Percentiles rank a stretch among this genome's conserved stretches.
Evolutionary conservation across 2,797 vertebrate genomes (phyloP).

Genomic region (Bucorvus abyssinicus): DNA sequence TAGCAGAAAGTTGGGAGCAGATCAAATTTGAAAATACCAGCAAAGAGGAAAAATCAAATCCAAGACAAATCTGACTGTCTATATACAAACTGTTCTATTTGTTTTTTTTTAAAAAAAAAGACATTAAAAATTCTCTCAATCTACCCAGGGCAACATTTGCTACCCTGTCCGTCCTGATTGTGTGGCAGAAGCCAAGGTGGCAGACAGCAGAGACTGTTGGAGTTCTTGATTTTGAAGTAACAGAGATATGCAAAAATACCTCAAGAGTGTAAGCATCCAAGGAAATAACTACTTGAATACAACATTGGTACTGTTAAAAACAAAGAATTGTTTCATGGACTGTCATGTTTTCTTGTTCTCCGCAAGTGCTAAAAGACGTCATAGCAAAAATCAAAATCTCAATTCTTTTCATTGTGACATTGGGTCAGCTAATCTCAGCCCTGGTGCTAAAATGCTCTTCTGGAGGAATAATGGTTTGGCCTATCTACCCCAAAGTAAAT

Average conservation of each 20-base stretch:
- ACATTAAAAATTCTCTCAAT: neutral
- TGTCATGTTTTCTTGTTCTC: neutral
- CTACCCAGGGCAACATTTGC: neutral
- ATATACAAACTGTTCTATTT: neutral
- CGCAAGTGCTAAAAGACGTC: constrained; percentile 73
- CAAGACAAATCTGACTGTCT: neutral
- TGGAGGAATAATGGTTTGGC: constrained; percentile 72
- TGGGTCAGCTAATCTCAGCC: constrained; percentile 68
- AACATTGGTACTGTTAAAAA: neutral
- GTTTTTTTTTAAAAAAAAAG: neutral
- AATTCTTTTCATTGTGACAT: constrained; percentile 69
- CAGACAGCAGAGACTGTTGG: neutral
- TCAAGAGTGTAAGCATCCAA: neutral
- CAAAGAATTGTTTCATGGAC: neutral
- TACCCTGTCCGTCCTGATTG: neutral
- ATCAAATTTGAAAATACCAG: constrained; percentile 58
- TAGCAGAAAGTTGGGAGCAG: constrained; percentile 19
- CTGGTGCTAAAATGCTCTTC: constrained; percentile 49
- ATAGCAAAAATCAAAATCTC: constrained; percentile 53
- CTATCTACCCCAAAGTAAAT: constrained; percentile 70
- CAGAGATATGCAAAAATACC: neutral
- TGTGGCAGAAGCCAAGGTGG: neutral
- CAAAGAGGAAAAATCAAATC: constrained; percentile 1
- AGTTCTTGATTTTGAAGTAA: neutral
- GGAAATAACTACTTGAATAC: neutral